phyloP scores from a whole-genome alignment of 92 coral and sea anemone species.

The Paragorgia papillata region DNA sequence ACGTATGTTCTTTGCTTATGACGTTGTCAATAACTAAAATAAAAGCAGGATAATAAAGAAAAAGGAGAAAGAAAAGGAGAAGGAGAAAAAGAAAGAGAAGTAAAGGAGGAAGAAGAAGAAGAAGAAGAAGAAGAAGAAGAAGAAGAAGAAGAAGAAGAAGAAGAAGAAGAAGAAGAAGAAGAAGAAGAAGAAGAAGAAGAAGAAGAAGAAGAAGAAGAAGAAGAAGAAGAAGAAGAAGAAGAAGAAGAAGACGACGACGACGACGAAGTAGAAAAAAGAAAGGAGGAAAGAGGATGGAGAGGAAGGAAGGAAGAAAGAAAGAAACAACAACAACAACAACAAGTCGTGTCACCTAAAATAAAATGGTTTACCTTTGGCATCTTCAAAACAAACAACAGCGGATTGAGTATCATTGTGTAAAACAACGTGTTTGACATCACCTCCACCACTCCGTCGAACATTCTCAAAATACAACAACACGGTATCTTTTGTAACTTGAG shows the following conservation, averaged over 20 bases:
- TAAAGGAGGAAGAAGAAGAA: too few species aligned
- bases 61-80: too few species aligned
- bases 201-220: too few species aligned
- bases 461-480: constrained; percentile 68
- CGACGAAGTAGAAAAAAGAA: neutral
- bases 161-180: too few species aligned
- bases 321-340: too few species aligned
- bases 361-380: constrained; percentile 66
- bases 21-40: constrained; percentile 5
- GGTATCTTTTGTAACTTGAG: constrained; percentile 66
- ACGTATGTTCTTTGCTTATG: neutral
- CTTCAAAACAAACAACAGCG: constrained; percentile 70
- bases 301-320: neutral
- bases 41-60: neutral
- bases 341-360: too few species aligned
- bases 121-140: too few species aligned
- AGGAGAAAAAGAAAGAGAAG: too few species aligned
- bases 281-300: neutral
- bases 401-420: constrained; percentile 45
- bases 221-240: neutral
- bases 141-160: too few species aligned
- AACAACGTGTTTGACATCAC: constrained; percentile 51
- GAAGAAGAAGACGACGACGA: neutral
- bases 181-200: too few species aligned
- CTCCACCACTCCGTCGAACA: constrained; percentile 63